Evolutionary conservation across 2,797 vertebrate genomes (phyloP), one percentile per base, ranked within the genome.

Genomic region (Scarus forsteni): DNA sequence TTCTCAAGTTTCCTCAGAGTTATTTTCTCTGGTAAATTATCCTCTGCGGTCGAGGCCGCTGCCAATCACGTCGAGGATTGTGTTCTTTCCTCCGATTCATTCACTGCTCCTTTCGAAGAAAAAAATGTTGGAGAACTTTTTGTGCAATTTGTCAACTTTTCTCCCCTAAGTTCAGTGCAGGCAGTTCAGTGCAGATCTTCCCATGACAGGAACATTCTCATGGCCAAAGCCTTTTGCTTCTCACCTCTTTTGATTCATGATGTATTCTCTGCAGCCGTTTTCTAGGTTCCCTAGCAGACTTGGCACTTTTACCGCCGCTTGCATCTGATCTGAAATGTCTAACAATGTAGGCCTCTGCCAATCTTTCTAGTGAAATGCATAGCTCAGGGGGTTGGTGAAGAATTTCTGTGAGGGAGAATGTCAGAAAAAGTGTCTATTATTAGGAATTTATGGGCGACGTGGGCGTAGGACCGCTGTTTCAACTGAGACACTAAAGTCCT

Each of bases 1-100:
- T 81, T 76, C 50, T 79, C 61, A 68, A 63, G 80, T 87, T 87
- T 85, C 70, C 67, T 59, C 8, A 38, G 62, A 68, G 55, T 52
- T 54, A 77, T 85, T 85, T 88, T 82, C 73, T 86, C 63, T 57
- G 67, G 75, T 86, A 89, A 85, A 85, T 84, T 73, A 86, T 80
- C 59, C 49, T 12, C 48, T 13, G 60, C 10, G 72, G 81, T 85
- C 60, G 54, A 69, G 77, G 80, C 71, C 56, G 61, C 66, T 79
- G 70, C 77, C 88, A 84, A 64, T 87, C 86, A 77, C 43, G 7
- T 51, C 11, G 46, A 53, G 51, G 62, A 76, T 81, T 84, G 79
- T 77, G 73, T 73, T 81, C 56, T 64, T 83, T 48, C 9, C 74
- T 43, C 72, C 70, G 79, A 74, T 83, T 75, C 46, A 66, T 84